phyloP scores from a whole-genome alignment of 2,113 vertebrate genomes.

The Pionites leucogaster region DNA sequence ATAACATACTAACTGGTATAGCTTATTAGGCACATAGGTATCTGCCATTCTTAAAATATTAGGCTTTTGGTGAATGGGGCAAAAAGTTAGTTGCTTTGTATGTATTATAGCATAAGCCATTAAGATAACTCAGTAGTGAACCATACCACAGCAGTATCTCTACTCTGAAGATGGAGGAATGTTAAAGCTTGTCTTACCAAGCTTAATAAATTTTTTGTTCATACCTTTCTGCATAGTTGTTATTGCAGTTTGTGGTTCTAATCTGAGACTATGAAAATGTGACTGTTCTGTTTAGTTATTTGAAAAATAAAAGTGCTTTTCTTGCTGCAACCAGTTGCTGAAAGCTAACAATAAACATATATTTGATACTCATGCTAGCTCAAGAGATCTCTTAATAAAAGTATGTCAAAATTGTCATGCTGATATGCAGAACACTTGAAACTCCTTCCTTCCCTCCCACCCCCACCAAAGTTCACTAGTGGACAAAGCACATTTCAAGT shows the following conservation, averaged over 20 bases:
- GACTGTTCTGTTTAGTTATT: neutral
- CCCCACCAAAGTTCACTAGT: neutral
- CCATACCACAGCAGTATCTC: neutral
- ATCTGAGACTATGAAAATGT: neutral
- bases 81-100: neutral
- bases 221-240: neutral
- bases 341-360: neutral
- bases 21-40: neutral
- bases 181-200: neutral
- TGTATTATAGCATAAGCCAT: neutral
- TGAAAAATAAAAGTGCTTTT: neutral
- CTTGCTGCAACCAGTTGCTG: neutral
- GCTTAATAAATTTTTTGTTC: neutral
- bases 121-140: neutral
- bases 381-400: neutral
- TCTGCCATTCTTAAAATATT: neutral
- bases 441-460: neutral
- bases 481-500: neutral
- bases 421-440: neutral
- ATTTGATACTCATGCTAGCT: neutral
- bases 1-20: too few relatives aligned
- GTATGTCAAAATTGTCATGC: neutral
- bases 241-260: neutral
- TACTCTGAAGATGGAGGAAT: neutral
- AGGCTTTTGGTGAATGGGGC: neutral